phyloP scores from a whole-genome alignment of 2,797 vertebrate species.

The Nyctibius grandis region DNA sequence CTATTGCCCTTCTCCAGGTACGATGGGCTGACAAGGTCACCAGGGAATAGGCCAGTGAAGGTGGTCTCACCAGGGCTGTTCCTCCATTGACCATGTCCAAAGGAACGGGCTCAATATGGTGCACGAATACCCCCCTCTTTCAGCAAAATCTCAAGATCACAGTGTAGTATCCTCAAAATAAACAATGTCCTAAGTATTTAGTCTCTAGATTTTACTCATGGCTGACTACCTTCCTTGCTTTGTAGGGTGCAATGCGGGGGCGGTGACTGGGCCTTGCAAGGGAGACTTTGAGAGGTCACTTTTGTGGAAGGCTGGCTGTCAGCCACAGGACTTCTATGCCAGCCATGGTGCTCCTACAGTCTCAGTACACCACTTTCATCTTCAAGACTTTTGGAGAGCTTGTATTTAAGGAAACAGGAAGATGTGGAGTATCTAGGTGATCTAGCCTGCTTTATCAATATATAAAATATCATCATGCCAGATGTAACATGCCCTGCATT shows the following conservation, averaged over 20 bases:
- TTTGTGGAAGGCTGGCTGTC: neutral
- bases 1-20: neutral
- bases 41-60: neutral
- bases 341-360: neutral
- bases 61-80: neutral
- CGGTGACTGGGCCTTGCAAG: neutral
- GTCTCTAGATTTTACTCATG: neutral
- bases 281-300: neutral
- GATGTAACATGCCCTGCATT: neutral
- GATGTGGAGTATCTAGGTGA: neutral
- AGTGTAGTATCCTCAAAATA: neutral
- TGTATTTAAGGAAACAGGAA: neutral
- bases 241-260: neutral
- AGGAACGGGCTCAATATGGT: neutral
- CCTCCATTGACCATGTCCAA: neutral
- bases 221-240: neutral
- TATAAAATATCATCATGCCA: neutral
- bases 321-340: neutral
- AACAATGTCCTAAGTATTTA: neutral
- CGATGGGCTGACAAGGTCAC: neutral
- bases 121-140: neutral
- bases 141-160: neutral
- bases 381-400: neutral
- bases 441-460: neutral
- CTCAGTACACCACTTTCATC: neutral